Conservation (phyloP, 1,140 invertebrate species). For the Hycleus cichorii region DNA sequence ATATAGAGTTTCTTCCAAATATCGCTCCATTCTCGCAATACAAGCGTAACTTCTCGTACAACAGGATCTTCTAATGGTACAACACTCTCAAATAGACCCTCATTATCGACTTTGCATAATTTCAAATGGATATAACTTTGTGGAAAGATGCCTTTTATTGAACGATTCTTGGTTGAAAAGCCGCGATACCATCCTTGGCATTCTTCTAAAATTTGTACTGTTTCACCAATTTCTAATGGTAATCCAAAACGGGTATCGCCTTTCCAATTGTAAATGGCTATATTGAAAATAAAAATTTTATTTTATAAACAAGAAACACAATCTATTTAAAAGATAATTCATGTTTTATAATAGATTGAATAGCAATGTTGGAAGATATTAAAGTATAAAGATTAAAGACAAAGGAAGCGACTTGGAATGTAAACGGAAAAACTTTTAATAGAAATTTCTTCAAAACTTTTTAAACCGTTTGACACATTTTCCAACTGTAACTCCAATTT, state of each 20-base stretch:
- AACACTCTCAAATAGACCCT: constrained; percentile 62
- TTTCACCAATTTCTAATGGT: constrained; percentile 81
- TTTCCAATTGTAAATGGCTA: constrained; percentile 86
- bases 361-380: too few relatives aligned
- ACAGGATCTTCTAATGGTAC: constrained; percentile 76
- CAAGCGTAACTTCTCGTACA: constrained; percentile 83
- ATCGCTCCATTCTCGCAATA: constrained; percentile 85
- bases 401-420: too few relatives aligned
- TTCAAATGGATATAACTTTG: constrained; percentile 66
- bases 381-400: too few relatives aligned
- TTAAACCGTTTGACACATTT: too few relatives aligned
- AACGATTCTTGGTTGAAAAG: constrained; percentile 71
- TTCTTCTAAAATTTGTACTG: constrained; percentile 84
- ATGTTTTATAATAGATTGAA: too few relatives aligned
- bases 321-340: too few relatives aligned
- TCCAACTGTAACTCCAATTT: too few relatives aligned
- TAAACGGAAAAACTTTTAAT: too few relatives aligned
- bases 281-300: constrained; percentile 7
- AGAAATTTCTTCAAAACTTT: too few relatives aligned
- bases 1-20: constrained; percentile 88
- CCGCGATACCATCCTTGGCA: constrained; percentile 84
- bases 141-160: constrained; percentile 81
- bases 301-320: too few relatives aligned
- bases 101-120: constrained; percentile 68
- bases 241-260: constrained; percentile 74